phyloP scores from a whole-genome alignment of 2,797 vertebrate species.

The Bradypodion pumilum region DNA sequence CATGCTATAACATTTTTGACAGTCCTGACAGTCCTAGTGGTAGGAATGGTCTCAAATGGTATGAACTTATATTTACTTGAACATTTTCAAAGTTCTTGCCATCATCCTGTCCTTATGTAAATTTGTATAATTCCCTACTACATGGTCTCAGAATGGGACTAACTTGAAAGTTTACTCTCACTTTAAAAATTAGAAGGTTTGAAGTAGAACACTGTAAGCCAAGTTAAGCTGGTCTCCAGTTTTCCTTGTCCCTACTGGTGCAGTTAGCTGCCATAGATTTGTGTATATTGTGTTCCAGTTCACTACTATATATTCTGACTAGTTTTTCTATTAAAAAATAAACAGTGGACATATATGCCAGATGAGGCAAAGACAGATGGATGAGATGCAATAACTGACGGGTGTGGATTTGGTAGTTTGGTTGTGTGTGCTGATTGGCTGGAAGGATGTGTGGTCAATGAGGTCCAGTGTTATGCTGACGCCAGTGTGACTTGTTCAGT shows the following conservation, averaged over 20 bases:
- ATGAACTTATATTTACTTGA: background rate
- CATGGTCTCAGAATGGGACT: background rate
- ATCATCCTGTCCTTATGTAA: background rate
- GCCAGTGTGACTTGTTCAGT: background rate
- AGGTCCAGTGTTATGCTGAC: background rate
- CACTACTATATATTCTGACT: background rate
- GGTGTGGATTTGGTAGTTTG: background rate
- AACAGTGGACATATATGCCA: background rate
- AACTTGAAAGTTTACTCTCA: background rate
- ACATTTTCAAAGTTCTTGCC: background rate
- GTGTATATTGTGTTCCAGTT: background rate
- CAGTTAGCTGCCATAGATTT: background rate
- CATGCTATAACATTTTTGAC: background rate
- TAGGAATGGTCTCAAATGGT: background rate
- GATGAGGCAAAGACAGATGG: background rate
- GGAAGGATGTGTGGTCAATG: background rate
- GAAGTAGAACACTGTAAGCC: background rate
- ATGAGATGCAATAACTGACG: background rate
- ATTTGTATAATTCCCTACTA: background rate
- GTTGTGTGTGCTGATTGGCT: background rate
- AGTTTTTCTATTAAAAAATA: background rate
- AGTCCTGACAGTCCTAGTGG: background rate
- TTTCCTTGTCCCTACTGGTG: background rate
- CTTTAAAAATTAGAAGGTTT: background rate
- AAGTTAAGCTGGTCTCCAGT: background rate